phyloP scores from a whole-genome alignment of 1,140 invertebrate species.

The Habropoda laboriosa region DNA sequence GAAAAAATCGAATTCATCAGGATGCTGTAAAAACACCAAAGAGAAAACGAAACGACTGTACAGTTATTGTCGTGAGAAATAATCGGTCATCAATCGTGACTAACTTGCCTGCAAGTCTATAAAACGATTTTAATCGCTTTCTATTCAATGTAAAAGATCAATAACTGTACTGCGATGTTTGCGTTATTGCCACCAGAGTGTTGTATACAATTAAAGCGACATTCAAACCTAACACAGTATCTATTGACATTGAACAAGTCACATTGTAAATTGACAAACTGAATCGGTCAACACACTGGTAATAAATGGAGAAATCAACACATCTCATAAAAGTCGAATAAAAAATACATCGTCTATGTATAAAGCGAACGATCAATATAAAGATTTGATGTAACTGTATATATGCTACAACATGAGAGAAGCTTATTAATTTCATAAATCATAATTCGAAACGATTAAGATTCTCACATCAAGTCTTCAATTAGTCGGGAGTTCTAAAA shows the following conservation, averaged over 20 bases:
- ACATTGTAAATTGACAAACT: constrained; percentile 16
- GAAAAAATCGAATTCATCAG: background rate
- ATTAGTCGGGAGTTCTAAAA: background rate
- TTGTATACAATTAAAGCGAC: constrained; percentile 59
- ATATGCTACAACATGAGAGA: background rate
- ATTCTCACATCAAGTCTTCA: constrained; percentile 7
- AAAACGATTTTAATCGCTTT: background rate
- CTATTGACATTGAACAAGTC: constrained; percentile 29
- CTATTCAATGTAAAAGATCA: background rate
- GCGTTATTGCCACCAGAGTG: constrained; percentile 4
- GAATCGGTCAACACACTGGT: constrained; percentile 7
- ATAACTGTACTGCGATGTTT: constrained; percentile 34
- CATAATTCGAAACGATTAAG: background rate
- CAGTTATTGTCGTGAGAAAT: constrained; percentile 24
- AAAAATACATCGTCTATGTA: constrained; percentile 17
- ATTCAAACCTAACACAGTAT: constrained; percentile 48
- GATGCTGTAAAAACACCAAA: constrained; percentile 21
- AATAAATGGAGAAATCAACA: constrained; percentile 12
- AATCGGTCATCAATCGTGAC: background rate
- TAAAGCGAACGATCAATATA: constrained; percentile 28
- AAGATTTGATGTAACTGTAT: constrained; percentile 16
- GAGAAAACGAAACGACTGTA: constrained; percentile 4
- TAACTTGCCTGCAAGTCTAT: background rate
- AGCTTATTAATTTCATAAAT: background rate
- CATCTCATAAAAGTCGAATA: constrained; percentile 8